Evolutionary conservation across 2,888 invertebrate species (phyloP).

Genomic region (Rhodophaea formosa): DNA sequence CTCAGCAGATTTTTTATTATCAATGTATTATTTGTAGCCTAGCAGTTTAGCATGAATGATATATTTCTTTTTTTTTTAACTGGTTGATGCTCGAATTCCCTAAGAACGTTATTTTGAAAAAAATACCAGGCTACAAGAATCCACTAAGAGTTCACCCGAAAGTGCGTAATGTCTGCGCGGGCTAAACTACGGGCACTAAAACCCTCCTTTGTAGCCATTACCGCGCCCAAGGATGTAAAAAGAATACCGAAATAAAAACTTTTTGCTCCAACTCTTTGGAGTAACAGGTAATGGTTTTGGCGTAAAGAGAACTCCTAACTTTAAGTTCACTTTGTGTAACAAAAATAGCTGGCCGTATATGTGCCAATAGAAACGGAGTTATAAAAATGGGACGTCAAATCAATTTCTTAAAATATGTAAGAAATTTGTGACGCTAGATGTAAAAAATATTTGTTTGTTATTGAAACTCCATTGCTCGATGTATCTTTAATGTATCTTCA

Average conservation of each 20-base stretch:
- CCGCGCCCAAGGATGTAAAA: conserved; percentile 5
- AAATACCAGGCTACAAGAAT: background rate
- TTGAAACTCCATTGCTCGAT: too few relatives aligned
- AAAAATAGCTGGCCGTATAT: too few relatives aligned
- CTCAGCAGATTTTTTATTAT: too few relatives aligned
- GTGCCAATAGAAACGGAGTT: too few relatives aligned
- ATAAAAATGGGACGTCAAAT: too few relatives aligned
- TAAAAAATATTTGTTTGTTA: too few relatives aligned
- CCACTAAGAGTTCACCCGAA: conserved; percentile 9
- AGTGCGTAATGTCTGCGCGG: conserved; percentile 8
- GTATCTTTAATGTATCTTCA: too few relatives aligned
- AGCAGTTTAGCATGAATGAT: too few relatives aligned
- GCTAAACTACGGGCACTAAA: conserved; percentile 13
- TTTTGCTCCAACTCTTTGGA: background rate
- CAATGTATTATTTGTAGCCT: too few relatives aligned
- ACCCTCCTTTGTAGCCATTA: conserved; percentile 17
- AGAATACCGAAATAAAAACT: conserved; percentile 8
- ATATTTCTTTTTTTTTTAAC: too few relatives aligned
- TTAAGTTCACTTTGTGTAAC: background rate
- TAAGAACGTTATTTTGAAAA: background rate
- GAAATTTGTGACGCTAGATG: too few relatives aligned
- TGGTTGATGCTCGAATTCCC: background rate
- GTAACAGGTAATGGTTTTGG: conserved; percentile 6
- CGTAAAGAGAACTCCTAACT: background rate
- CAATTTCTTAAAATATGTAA: too few relatives aligned